Base-by-base conservation (phyloP, 2,888 invertebrate species). In the Willowsia nigromaculata region DNA sequence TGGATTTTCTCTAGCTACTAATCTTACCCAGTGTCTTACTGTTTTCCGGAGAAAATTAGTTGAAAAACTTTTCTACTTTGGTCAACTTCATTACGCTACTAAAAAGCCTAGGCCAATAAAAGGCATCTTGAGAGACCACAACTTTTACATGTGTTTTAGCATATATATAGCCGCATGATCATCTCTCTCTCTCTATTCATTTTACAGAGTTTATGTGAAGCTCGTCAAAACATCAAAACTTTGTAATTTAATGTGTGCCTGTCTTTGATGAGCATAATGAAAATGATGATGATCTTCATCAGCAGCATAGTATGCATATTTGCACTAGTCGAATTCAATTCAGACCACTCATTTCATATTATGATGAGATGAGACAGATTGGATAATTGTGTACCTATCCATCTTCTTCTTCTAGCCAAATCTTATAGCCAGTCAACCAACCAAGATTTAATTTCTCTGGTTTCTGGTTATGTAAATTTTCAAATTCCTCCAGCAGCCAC, bases 391-490 rank as follows among this genome's bases (percentile, higher is more conserved):
- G 43, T 71, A 40, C 71, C 71, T 71, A 71, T 71, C 40, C 71
- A 71, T 71, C 71, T 71, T 40, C 71, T 18, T 59, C 59, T 25
- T 27, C 62, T 30, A 27, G n/a, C n/a, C n/a, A n/a, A 7, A 3
- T 30, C 30, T 62, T 30, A 62, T 62, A n/a, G n/a, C 27, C 62
- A 62, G 11, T 71, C 40, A 71, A 76, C 25, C 37, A 11, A 50
- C 50, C 25, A n/a, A 50, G 9, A 76, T 50, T 50, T 76, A 74
- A 74, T 25, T n/a, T n/a, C n/a, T 27, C 11, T 11, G 33, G 47
- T 25, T 74, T 76, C 27, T 47, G 76, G 76, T 76, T 76, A 76
- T 76, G 76, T 76, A 76, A 76, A 76, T 76, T 76, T 43, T 50
- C 30, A 43, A 33, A 15, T 68, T 68, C n/a, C 1, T 7, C 7